A percentile compares a stretch with the other conserved stretches of the same genome.
These are phyloP conservation scores for Dascillus cervinus DNA, from an alignment of 2,888 invertebrate genomes.

Conservation along the genomic window DNA sequence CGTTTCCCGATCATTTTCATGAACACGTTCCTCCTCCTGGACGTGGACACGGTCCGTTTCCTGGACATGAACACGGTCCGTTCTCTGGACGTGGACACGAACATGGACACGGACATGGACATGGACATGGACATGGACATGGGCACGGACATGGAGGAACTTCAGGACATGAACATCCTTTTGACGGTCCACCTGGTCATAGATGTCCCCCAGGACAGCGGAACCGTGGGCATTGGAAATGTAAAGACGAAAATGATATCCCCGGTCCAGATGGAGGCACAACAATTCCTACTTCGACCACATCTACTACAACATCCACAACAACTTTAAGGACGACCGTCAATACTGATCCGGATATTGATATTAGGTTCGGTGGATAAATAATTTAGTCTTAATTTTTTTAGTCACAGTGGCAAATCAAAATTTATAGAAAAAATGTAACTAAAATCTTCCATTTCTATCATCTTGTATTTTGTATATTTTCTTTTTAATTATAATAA, in stretches of 20 bases:
- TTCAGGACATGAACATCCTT: conserved; percentile 2
- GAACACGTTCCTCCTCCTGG: not conserved
- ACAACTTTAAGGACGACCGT: no score
- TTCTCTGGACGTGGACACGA: not conserved
- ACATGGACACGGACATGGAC: conserved; percentile 1
- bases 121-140: conserved; percentile 1
- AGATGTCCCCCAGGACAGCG: not conserved
- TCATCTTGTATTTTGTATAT: no score
- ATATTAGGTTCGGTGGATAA: not conserved
- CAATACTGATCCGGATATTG: not conserved
- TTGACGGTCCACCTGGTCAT: conserved; percentile 1
- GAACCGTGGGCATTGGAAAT: not conserved
- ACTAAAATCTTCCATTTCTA: no score
- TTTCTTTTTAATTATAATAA: no score
- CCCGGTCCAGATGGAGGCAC: no score
- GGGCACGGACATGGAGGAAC: not conserved
- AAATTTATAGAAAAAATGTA: no score
- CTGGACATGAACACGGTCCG: not conserved
- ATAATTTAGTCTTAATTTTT: no score
- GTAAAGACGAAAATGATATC: no score
- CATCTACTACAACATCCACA: no score
- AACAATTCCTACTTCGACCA: no score
- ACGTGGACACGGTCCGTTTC: not conserved
- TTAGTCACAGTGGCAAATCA: no score
- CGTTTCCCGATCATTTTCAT: conserved; percentile 1